Base-by-base conservation (phyloP, 2,888 invertebrate species). In the Allophyes oxyacanthae region DNA sequence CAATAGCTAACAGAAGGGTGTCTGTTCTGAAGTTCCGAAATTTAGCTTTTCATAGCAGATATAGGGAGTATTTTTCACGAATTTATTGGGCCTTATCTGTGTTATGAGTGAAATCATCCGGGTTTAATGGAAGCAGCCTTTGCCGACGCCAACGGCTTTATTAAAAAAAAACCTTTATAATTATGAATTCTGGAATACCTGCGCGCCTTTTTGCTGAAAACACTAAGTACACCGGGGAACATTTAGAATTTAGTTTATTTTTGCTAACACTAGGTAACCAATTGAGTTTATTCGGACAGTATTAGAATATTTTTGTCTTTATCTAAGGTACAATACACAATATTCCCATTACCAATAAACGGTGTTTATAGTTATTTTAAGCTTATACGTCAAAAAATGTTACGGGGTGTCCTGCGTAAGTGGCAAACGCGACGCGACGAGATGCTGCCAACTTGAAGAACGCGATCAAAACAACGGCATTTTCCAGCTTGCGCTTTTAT, bases 51-150 rank as follows among this genome's bases (percentile, higher is more conserved):
- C 15, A 14, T 33, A 26, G 38, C 38, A 43, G 46, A 48, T 44
- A 56, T 20, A 45, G n/a, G 20, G 49, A 46, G 25, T n/a, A 6
- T 32, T 71, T 64, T 55, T 42, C 33, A 48, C 41, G 26, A 77
- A 60, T 64, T 73, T 68, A 76, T 64, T 51, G 54, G 38, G 40
- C 43, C 57, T 63, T 61, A 44, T 60, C 54, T 61, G 43, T 57
- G 45, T 64, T 66, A 66, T 66, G 67, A 59, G 45, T 58, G 37
- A 66, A 59, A 58, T 56, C 51, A 33, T 13, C 55, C 28, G 36
- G 43, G 30, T 56, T 53, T 59, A 52, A 55, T 52, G 43, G 40
- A 14, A 53, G 42, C 38, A 25, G 34, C 6, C 37, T 38, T 25
- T 11, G 15, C 28, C 28, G 41, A 32, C 13, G 32, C n/a, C 42